phyloP scores from a whole-genome alignment of 2,888 invertebrate species.

The Meteorus cinctellus region DNA sequence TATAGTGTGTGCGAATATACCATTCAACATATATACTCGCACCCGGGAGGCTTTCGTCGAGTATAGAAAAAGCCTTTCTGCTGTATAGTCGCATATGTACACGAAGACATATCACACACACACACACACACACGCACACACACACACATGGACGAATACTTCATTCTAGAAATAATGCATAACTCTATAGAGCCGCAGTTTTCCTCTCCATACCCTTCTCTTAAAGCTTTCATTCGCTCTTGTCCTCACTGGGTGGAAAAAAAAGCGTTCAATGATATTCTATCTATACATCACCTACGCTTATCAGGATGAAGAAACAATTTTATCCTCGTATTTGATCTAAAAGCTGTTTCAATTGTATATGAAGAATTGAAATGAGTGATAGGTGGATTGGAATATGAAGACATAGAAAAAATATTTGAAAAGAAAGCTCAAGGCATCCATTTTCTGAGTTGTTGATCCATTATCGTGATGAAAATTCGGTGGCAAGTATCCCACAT shows the following conservation, averaged over 20 bases:
- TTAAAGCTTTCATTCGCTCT: slow-evolving; percentile 15
- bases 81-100: background rate
- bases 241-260: slow-evolving; percentile 27
- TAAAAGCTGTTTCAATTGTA: no score
- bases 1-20: background rate
- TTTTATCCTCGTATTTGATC: background rate
- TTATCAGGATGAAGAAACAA: background rate
- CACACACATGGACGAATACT: background rate
- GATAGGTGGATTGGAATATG: no score
- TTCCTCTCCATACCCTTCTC: slow-evolving; percentile 26
- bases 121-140: no score
- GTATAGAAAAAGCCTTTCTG: background rate
- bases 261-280: slow-evolving; percentile 13
- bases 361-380: no score
- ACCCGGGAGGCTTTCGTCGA: slow-evolving; percentile 7
- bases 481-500: no score
- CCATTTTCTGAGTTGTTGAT: no score
- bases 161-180: slow-evolving; percentile 51
- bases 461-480: no score
- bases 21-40: background rate
- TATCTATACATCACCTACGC: background rate
- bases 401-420: no score
- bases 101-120: no score
- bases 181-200: slow-evolving; percentile 44
- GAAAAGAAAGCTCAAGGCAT: no score